Conservation (phyloP, 2,797 vertebrate genomes). For the Austrolebias charrua region DNA sequence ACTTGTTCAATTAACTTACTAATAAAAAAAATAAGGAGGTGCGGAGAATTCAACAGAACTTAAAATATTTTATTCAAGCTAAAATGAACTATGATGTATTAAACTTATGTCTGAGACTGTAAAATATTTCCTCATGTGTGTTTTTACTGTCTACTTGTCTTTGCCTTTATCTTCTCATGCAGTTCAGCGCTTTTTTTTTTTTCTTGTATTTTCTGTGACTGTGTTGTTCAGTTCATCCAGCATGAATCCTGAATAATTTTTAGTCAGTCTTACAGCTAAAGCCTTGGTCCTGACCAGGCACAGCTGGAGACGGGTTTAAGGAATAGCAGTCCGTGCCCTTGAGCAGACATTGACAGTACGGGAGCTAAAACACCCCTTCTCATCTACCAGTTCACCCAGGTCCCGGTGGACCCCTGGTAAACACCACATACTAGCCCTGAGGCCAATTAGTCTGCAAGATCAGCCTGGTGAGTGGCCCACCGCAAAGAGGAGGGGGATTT, state of each 20-base stretch:
- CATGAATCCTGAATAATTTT: conserved; percentile 35
- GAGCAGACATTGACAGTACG: conserved; percentile 33
- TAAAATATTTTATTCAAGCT: neutral
- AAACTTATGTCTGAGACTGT: neutral
- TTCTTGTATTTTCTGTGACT: neutral
- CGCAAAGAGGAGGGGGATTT: conserved; percentile 61
- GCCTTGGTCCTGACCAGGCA: conserved; percentile 23
- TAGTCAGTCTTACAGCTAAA: conserved; percentile 26
- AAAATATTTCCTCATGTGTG: neutral
- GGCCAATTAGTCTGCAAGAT: conserved; percentile 75
- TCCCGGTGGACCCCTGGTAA: conserved; percentile 65
- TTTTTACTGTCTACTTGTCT: neutral
- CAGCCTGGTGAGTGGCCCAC: conserved; percentile 51
- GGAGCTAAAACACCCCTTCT: conserved; percentile 41
- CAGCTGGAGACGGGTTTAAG: conserved; percentile 49
- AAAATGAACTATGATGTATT: neutral
- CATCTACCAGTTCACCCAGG: conserved; percentile 45
- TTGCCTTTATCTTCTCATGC: neutral
- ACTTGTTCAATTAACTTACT: neutral
- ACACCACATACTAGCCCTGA: conserved; percentile 65
- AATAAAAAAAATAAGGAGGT: neutral
- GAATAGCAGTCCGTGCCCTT: conserved; percentile 46
- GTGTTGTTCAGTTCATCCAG: conserved; percentile 21
- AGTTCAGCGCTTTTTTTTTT: neutral
- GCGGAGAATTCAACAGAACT: neutral